Conservation (phyloP, 1,140 invertebrate species). For the Pseudachorutes palmiensis region DNA sequence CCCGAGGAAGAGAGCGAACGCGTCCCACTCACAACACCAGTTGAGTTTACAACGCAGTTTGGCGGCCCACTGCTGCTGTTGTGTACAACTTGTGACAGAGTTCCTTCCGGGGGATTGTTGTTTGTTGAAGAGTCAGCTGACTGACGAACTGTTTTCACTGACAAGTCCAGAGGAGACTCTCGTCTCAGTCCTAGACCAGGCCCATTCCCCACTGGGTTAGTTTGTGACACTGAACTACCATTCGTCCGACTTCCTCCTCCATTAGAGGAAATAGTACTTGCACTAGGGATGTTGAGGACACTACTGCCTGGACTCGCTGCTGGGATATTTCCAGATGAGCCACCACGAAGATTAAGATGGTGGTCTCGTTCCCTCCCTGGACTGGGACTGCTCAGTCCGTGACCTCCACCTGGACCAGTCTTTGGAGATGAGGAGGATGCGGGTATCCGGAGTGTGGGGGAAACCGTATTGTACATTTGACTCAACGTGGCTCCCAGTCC, state of each 20-base stretch:
- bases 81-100: not conserved
- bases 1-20: conserved; percentile 14
- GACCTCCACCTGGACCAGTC: conserved; percentile 1
- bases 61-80: not conserved
- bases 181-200: conserved; percentile 39
- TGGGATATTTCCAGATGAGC: not conserved
- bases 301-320: conserved; percentile 7
- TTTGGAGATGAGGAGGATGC: conserved; percentile 23
- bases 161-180: conserved; percentile 71
- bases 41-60: not conserved
- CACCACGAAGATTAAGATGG: conserved; percentile 14
- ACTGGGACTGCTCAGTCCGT: conserved; percentile 15
- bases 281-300: conserved; percentile 12
- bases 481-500: conserved; percentile 36
- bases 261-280: conserved; percentile 6
- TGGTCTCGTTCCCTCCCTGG: conserved; percentile 10
- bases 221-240: conserved; percentile 13
- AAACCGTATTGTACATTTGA: conserved; percentile 32
- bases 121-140: conserved; percentile 67
- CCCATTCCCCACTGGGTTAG: not conserved
- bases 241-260: not conserved
- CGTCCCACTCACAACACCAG: not conserved
- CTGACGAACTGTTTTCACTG: conserved; percentile 74
- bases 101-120: not conserved
- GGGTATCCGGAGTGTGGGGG: conserved; percentile 14